phyloP scores from a whole-genome alignment of 2,113 vertebrate species.

The Polypterus senegalus region DNA sequence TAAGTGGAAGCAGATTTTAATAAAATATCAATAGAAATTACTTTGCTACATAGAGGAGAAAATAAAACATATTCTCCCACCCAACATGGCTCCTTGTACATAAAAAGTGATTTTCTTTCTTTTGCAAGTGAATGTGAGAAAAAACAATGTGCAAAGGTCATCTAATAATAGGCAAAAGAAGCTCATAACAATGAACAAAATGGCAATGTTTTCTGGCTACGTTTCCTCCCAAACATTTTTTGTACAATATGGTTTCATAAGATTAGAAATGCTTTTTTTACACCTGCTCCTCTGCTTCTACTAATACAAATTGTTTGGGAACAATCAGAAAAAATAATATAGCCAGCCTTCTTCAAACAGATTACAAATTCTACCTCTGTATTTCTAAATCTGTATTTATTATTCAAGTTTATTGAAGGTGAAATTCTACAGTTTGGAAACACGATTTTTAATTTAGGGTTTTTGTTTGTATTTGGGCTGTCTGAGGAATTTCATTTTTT shows the following conservation, averaged over 20 bases:
- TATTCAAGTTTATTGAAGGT: constrained; percentile 3
- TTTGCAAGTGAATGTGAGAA: too few species aligned
- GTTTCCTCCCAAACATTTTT: constrained; percentile 1
- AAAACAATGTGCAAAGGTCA: neutral
- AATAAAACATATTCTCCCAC: too few species aligned
- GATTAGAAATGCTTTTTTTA: constrained; percentile 8
- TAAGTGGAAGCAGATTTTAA: too few species aligned
- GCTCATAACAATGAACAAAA: neutral
- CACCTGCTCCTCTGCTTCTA: neutral
- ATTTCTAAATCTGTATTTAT: neutral
- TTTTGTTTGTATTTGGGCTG: too few species aligned
- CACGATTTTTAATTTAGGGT: too few species aligned
- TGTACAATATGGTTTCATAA: constrained; percentile 3
- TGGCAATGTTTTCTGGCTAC: constrained; percentile 1
- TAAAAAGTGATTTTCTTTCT: too few species aligned
- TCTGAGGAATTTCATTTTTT: too few species aligned
- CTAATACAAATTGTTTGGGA: neutral
- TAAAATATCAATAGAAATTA: too few species aligned
- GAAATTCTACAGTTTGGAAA: too few species aligned
- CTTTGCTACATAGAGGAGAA: too few species aligned
- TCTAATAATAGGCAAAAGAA: constrained; percentile 2
- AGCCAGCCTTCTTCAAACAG: constrained; percentile 1
- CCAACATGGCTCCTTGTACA: too few species aligned
- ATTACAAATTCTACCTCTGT: constrained; percentile 4
- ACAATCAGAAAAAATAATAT: constrained; percentile 3